phyloP scores from a whole-genome alignment of 2,113 vertebrate genomes.

The Lota lota region DNA sequence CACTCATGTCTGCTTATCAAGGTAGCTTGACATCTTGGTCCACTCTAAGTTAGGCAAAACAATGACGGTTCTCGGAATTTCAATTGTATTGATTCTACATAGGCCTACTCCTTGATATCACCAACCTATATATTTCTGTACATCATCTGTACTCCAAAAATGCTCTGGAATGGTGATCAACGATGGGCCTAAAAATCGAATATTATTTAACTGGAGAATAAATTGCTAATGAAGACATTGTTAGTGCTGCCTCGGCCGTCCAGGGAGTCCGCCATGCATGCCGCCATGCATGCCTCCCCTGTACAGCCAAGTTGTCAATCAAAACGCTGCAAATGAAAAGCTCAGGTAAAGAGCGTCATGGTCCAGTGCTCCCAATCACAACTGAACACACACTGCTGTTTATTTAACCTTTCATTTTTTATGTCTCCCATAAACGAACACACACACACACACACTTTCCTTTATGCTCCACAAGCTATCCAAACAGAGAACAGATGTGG shows the following conservation, averaged over 20 bases:
- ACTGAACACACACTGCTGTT: conserved; percentile 39
- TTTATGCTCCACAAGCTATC: too few species aligned
- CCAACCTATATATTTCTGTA: neutral
- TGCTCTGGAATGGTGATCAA: conserved; percentile 1
- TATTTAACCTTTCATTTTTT: conserved; percentile 8
- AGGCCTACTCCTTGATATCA: too few species aligned
- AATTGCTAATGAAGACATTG: conserved; percentile 22
- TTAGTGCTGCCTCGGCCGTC: conserved; percentile 17
- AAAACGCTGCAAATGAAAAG: conserved; percentile 57
- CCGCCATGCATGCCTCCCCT: conserved; percentile 38
- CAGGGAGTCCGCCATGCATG: conserved; percentile 19
- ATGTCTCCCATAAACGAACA: too few species aligned
- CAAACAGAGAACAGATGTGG: too few species aligned
- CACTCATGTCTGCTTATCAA: too few species aligned
- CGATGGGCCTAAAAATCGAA: conserved; percentile 28
- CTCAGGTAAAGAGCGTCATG: conserved; percentile 58
- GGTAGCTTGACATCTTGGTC: too few species aligned
- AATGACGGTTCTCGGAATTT: too few species aligned
- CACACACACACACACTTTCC: neutral
- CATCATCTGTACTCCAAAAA: neutral
- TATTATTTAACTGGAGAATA: conserved; percentile 32
- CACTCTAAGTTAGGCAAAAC: too few species aligned
- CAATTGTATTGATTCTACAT: too few species aligned
- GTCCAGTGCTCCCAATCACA: conserved; percentile 69
- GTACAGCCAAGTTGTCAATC: conserved; percentile 59